A percentile compares a stretch with the other conserved stretches of the same genome.
phyloP scores from a whole-genome alignment of 1,140 invertebrate species.

The Odontomachus brunneus region DNA sequence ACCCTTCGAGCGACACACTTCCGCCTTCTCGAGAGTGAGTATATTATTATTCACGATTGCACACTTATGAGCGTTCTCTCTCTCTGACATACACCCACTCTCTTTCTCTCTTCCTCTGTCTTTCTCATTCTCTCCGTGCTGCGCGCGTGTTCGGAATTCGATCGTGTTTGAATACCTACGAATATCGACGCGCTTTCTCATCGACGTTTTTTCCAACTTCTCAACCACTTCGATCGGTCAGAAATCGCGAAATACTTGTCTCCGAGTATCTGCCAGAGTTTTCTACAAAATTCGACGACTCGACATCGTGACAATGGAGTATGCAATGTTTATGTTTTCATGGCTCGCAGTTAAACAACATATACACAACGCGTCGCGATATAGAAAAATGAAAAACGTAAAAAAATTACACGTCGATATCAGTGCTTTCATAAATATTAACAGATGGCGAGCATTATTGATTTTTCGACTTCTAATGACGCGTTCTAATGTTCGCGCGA shows the following conservation, averaged over 20 bases:
- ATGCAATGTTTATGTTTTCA: too few relatives aligned
- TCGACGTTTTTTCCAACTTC: not conserved
- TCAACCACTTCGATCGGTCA: not conserved
- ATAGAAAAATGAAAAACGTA: too few relatives aligned
- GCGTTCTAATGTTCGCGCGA: not conserved
- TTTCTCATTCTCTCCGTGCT: not conserved
- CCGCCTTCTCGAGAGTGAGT: conserved; percentile 80
- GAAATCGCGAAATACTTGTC: too few relatives aligned
- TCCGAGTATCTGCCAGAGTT: too few relatives aligned
- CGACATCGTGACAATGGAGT: too few relatives aligned
- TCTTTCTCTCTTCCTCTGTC: not conserved
- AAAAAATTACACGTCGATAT: not conserved
- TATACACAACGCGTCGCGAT: too few relatives aligned
- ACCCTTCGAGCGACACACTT: conserved; percentile 78
- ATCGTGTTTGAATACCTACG: not conserved
- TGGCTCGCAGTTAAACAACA: too few relatives aligned
- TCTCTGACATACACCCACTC: not conserved
- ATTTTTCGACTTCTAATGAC: not conserved
- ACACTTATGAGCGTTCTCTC: too few relatives aligned
- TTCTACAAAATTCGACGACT: too few relatives aligned
- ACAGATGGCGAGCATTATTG: not conserved
- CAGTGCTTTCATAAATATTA: not conserved
- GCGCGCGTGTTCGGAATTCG: conserved; percentile 5
- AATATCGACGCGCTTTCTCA: not conserved
- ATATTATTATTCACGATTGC: not conserved